phyloP scores from a whole-genome alignment of 30 jellyfish, hydroid and myxozoan genomes.

The Nemopilema nomurai region DNA sequence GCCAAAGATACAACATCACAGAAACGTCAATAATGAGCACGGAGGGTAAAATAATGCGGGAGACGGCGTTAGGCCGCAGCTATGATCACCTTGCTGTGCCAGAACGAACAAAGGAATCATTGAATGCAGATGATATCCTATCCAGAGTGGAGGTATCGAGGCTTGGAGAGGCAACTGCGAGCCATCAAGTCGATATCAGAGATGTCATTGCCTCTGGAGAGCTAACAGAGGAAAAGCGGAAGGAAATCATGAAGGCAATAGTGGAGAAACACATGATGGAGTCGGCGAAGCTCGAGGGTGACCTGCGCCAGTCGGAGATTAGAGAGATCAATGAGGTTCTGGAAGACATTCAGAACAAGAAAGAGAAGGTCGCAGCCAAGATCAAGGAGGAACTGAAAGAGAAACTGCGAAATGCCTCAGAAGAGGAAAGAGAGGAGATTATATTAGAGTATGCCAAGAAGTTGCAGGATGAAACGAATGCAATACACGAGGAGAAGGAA shows the following conservation, averaged over 20 bases:
- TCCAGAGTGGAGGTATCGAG: slow-evolving; percentile 75
- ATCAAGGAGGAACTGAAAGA: slow-evolving; percentile 67
- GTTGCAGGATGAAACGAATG: slow-evolving; percentile 68
- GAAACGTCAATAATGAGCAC: slow-evolving; percentile 15
- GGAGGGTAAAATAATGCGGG: slow-evolving; percentile 16
- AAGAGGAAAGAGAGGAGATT: slow-evolving; percentile 74
- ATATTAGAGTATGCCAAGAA: slow-evolving; percentile 74
- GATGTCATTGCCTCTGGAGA: slow-evolving; percentile 89
- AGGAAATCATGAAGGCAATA: slow-evolving; percentile 75
- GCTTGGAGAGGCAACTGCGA: slow-evolving; percentile 85
- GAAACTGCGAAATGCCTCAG: slow-evolving; percentile 62
- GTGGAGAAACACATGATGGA: slow-evolving; percentile 87
- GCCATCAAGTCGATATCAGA: slow-evolving; percentile 63
- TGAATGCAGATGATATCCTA: slow-evolving; percentile 81
- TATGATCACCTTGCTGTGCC: slow-evolving; percentile 20
- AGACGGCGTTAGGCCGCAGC: slow-evolving; percentile 11
- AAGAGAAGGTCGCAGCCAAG: slow-evolving; percentile 54
- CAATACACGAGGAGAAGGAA: slow-evolving; percentile 63
- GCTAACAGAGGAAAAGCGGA: slow-evolving; percentile 80
- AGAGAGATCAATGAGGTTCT: slow-evolving; percentile 70
- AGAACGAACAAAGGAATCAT: slow-evolving; percentile 26
- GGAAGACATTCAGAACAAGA: slow-evolving; percentile 69
- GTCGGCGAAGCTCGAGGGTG: slow-evolving; percentile 77
- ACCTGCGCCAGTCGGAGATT: slow-evolving; percentile 66
- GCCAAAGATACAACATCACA: neutral